Evolutionary conservation across 2,113 vertebrate genomes (phyloP), one percentile per base, ranked within the genome.

Genomic region (Cyprinodon brontotheroides): DNA sequence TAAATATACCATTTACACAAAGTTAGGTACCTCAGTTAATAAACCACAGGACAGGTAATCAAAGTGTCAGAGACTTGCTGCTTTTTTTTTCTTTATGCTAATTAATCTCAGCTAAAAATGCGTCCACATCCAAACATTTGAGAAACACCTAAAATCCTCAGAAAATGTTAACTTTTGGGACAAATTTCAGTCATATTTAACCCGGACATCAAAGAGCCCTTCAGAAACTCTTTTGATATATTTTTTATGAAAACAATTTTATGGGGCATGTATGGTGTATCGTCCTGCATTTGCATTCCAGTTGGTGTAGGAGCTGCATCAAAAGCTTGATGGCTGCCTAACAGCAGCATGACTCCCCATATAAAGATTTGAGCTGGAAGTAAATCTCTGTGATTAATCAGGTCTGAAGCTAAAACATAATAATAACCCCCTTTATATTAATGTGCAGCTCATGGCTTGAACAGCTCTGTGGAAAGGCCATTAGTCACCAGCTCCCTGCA

Each of bases 351-450:
- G 6, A 85, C 77, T 82, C 75, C 70, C 82, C 83, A 76, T 85
- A 85, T 87, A 80, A 85, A 80, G 82, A 72, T 80, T 81, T 75
- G 84, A 86, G 87, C 82, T 83, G 79, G 62, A 79, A 90, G 87
- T 90, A 93, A 92, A 92, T 90, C 90, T 83, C 45, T 70, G 84
- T 87, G 90, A 93, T 93, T 91, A 92, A 94, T 93, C 91, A 90
- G 89, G 81, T 91, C 87, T 91, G 87, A 90, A 89, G 93, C 92
- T 92, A 88, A 93, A 93, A 93, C 91, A 92, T 94, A 92, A 93
- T 92, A 93, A 93, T 93, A 92, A 92, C 89, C 90, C 90, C 91
- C 87, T 93, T 93, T 92, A 92, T 93, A 93, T 93, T 92, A 93
- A 93, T 92, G 91, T 70, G 85, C 80, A 87, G 90, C 87, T 89